Conservation (phyloP, 2,888 invertebrate genomes). For the Toxonevra muliebris region DNA sequence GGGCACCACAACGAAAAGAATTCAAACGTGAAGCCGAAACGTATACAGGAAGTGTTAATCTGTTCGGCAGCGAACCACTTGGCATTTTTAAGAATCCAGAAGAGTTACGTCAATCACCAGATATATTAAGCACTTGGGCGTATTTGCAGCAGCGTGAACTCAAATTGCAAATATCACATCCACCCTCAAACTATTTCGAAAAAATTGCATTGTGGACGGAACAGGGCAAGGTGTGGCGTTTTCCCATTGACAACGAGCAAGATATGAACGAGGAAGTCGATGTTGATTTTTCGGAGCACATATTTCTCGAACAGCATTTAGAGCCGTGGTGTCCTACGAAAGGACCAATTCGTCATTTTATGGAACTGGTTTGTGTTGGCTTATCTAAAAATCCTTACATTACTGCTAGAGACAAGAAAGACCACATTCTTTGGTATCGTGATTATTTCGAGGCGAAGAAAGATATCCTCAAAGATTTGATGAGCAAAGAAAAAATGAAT, state of each 20-base stretch:
- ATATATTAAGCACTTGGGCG: constrained; percentile 75
- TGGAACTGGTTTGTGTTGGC: constrained; percentile 95
- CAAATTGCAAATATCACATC: constrained; percentile 73
- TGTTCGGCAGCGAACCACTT: constrained; percentile 72
- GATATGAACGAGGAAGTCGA: constrained; percentile 75
- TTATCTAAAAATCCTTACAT: constrained; percentile 94
- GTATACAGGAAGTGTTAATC: constrained; percentile 67
- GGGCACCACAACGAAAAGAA: constrained; percentile 16
- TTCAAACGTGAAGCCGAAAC: constrained; percentile 50
- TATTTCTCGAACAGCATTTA: constrained; percentile 88
- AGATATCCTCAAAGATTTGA: constrained; percentile 69
- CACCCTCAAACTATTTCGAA: constrained; percentile 89
- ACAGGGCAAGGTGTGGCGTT: constrained; percentile 94
- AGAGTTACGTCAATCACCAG: constrained; percentile 44
- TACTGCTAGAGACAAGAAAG: constrained; percentile 85
- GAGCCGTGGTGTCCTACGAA: constrained; percentile 88
- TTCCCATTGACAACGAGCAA: constrained; percentile 97
- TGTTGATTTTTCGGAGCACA: constrained; percentile 90
- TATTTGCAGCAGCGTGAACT: constrained; percentile 73
- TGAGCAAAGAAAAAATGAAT: constrained; percentile 45
- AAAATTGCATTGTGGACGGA: constrained; percentile 95
- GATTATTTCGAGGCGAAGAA: constrained; percentile 88
- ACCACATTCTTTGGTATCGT: constrained; percentile 91
- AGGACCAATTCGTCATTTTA: constrained; percentile 94
- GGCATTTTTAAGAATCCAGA: constrained; percentile 70